Conservation (phyloP, 37 sponge, comb jelly and placozoan genomes). For the Chondrosia reniformis region DNA sequence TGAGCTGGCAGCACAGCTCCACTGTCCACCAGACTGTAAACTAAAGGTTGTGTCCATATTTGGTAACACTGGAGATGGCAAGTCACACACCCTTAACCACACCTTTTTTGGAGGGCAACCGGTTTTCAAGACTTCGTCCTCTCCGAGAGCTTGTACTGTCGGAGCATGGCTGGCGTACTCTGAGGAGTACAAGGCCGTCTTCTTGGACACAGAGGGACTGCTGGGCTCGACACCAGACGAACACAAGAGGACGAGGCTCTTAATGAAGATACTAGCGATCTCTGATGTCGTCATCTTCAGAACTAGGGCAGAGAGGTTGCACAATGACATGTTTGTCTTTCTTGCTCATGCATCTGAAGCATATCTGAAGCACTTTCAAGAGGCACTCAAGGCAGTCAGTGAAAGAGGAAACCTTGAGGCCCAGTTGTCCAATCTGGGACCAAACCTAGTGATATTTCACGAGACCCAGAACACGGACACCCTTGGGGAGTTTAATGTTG, state of each 20-base stretch:
- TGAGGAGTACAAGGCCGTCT: conserved; percentile 35
- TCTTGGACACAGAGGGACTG: conserved; percentile 91
- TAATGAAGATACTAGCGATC: conserved; percentile 88
- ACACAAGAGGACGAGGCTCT: conserved; percentile 70
- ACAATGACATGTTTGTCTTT: conserved; percentile 91
- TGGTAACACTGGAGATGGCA: conserved; percentile 98
- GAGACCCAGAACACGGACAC: conserved; percentile 86
- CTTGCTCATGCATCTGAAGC: conserved; percentile 86
- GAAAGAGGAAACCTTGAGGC: conserved; percentile 48
- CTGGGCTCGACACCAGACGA: conserved; percentile 71
- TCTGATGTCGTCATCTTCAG: conserved; percentile 91
- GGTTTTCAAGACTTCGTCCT: conserved; percentile 75
- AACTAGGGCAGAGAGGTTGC: conserved; percentile 88
- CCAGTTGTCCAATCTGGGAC: conserved; percentile 70
- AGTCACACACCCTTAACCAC: conserved; percentile 88
- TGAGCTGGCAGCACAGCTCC: conserved; percentile 36
- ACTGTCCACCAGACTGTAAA: conserved; percentile 32
- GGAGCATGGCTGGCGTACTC: conserved; percentile 92
- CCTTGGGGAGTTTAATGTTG: conserved; percentile 34
- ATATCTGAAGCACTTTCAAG: conserved; percentile 76
- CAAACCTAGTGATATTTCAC: conserved; percentile 85
- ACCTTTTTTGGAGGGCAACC: conserved; percentile 81
- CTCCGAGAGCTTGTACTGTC: conserved; percentile 74
- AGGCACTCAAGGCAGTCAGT: conserved; percentile 61
- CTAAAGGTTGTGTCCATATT: conserved; percentile 94